Evolutionary conservation across 2,797 vertebrate genomes (phyloP).

Genomic region (Harpagifer antarcticus): DNA sequence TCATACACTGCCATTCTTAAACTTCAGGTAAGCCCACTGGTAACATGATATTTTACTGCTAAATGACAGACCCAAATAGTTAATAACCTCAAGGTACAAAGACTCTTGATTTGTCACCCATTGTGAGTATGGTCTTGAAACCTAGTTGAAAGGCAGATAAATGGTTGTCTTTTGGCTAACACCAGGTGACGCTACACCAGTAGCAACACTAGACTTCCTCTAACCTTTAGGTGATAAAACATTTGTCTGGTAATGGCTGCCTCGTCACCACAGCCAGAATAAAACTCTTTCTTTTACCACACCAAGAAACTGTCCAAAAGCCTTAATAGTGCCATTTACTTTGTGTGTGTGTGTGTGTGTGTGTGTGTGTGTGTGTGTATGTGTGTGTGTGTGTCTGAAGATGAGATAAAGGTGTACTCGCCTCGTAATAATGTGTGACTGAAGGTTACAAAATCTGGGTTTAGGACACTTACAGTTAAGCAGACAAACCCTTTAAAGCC

Average conservation of each 20-base stretch:
- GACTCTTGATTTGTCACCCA: conserved; percentile 9
- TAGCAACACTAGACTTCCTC: conserved; percentile 76
- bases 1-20: conserved; percentile 14
- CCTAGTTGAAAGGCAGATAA: conserved; percentile 25
- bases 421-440: conserved; percentile 47
- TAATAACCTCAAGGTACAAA: conserved; percentile 22
- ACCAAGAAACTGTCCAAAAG: background rate
- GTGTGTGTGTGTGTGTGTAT: conserved; percentile 21
- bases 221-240: conserved; percentile 70
- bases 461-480: conserved; percentile 51
- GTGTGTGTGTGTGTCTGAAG: conserved; percentile 23
- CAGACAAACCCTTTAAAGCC: conserved; percentile 53
- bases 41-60: conserved; percentile 43
- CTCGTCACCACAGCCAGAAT: conserved; percentile 42
- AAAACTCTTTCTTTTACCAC: conserved; percentile 36
- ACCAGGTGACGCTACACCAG: conserved; percentile 45
- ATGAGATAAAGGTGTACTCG: conserved; percentile 51
- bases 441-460: conserved; percentile 51
- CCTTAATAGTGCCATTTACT: conserved; percentile 34
- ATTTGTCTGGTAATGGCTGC: conserved; percentile 50
- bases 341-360: conserved; percentile 21
- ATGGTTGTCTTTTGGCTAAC: conserved; percentile 43
- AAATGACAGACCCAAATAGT: conserved; percentile 37
- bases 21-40: conserved; percentile 21
- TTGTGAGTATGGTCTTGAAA: conserved; percentile 16